Evolutionary conservation across 2,113 vertebrate species (phyloP).

Genomic region (Passer domesticus): DNA sequence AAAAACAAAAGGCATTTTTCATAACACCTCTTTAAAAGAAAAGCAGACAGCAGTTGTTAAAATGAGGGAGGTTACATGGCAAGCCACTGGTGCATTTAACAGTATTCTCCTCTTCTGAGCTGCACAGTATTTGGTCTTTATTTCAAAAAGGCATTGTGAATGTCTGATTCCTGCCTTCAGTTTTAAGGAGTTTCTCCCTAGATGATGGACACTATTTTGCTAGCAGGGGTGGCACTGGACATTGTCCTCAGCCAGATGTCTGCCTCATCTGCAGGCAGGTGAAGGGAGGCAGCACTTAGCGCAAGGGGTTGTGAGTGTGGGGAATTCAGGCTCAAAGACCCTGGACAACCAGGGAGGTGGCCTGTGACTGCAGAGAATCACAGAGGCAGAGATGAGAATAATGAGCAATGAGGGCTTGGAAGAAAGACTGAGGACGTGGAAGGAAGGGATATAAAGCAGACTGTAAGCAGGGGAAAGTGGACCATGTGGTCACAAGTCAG

Average conservation of each 20-base stretch:
- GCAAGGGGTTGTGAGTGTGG: not conserved
- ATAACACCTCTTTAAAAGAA: not conserved
- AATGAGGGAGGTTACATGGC: not conserved
- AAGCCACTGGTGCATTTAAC: not conserved
- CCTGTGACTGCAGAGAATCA: not conserved
- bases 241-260: not conserved
- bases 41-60: not conserved
- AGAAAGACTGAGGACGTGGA: not conserved
- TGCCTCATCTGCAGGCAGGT: not conserved
- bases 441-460: not conserved
- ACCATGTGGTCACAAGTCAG: not conserved
- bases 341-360: not conserved
- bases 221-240: not conserved
- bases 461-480: not conserved
- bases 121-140: not conserved
- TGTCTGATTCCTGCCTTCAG: not conserved
- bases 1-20: not conserved
- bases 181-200: not conserved
- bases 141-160: not conserved
- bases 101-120: not conserved
- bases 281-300: not conserved
- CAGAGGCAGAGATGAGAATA: not conserved
- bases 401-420: not conserved
- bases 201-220: not conserved
- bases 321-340: not conserved